Conservation (phyloP, 30 jellyfish, hydroid and myxozoan species). For the Sanderia malayensis region DNA sequence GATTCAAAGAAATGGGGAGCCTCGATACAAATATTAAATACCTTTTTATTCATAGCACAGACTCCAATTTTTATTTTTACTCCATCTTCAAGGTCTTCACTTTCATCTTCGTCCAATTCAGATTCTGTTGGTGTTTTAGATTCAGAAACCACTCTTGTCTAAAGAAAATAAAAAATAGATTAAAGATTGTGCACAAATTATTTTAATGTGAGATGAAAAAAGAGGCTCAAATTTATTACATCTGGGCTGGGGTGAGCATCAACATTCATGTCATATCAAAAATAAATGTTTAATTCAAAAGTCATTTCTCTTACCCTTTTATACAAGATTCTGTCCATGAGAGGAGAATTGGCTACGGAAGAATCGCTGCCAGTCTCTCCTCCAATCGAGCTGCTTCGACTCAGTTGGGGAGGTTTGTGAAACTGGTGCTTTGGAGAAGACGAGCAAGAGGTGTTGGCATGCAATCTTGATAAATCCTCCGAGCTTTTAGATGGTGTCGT, state of each 20-base stretch:
- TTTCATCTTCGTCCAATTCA: slow-evolving; percentile 66
- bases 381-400: slow-evolving; percentile 51
- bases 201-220: too few species aligned
- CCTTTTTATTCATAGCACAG: slow-evolving; percentile 99
- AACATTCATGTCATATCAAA: too few species aligned
- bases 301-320: slow-evolving; percentile 30
- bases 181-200: neutral
- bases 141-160: slow-evolving; percentile 39
- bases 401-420: slow-evolving; percentile 27
- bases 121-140: slow-evolving; percentile 54
- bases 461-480: neutral
- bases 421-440: neutral
- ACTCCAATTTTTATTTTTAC: slow-evolving; percentile 77
- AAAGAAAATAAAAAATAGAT: neutral
- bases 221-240: too few species aligned
- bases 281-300: too few species aligned
- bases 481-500: neutral
- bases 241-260: too few species aligned
- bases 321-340: slow-evolving; percentile 37
- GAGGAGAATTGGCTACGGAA: slow-evolving; percentile 55
- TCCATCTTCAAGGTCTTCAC: slow-evolving; percentile 60
- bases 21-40: too few species aligned
- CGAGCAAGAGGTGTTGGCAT: neutral
- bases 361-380: slow-evolving; percentile 57
- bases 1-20: too few species aligned